These are phyloP conservation scores for Nomada fabriciana DNA, from an alignment of 2,888 invertebrate genomes.

Conservation along the genomic window DNA sequence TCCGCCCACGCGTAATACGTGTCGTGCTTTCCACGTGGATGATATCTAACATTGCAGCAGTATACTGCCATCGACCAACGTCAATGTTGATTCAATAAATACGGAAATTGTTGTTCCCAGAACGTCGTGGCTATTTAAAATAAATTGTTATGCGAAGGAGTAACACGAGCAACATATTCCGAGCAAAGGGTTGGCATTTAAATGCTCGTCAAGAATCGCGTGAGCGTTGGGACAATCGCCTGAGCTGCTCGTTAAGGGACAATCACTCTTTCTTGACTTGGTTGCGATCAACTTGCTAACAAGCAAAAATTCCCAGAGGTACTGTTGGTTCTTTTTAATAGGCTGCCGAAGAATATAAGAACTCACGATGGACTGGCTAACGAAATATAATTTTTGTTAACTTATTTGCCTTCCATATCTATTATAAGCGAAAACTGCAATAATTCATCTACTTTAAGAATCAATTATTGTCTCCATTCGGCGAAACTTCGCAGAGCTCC, in stretches of 20 bases:
- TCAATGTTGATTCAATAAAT: constrained; percentile 14
- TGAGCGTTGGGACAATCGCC: constrained; percentile 2
- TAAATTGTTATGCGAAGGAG: not conserved
- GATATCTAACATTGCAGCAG: not conserved
- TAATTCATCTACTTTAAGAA: too few relatives aligned
- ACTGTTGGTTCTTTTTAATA: not conserved
- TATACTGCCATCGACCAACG: not conserved
- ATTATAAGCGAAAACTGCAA: too few relatives aligned
- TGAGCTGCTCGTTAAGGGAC: constrained; percentile 12
- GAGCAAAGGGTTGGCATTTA: not conserved
- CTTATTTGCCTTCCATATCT: too few relatives aligned
- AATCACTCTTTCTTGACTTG: constrained; percentile 3
- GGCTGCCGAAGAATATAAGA: not conserved
- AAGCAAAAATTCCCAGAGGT: not conserved
- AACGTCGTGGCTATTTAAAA: not conserved
- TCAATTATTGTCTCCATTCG: too few relatives aligned
- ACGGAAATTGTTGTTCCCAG: not conserved
- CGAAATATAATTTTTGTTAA: not conserved
- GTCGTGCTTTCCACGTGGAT: constrained; percentile 14
- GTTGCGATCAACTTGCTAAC: constrained; percentile 2
- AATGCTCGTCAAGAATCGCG: constrained; percentile 7
- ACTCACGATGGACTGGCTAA: not conserved
- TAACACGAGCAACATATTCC: not conserved
- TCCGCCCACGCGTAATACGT: constrained; percentile 30
- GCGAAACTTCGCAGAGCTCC: too few relatives aligned